Base-by-base conservation (phyloP, 2,888 invertebrate species). In the Eupithecia insigniata region DNA sequence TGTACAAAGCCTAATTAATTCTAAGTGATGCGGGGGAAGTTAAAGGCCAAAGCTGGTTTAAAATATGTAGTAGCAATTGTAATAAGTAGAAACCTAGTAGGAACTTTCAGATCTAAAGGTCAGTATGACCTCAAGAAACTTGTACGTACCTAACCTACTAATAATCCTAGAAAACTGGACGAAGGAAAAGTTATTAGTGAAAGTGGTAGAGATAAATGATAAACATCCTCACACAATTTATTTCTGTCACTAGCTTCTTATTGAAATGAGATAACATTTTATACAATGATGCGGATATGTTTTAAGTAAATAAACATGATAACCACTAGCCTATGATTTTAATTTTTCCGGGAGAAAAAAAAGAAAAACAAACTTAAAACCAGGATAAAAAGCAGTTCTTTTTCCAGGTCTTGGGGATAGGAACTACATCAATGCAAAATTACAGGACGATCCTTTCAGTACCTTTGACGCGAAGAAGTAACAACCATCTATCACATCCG, bases 61-160 rank as follows among this genome's bases (percentile, higher is more conserved):
- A 60, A 26, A 55, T 18, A 60, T 30, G 30, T 30, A 30, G 28
- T 8, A 60, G 60, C 18, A 30, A 60, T 60, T 60, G 60, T 60
- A 60, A 18, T 60, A 60, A 30, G 30, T 60, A 28, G 65, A 60
- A 60, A 60, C 39, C 39, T 65, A 39, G 26, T 65, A 43, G 43
- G 65, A 65, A 43, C 65, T 65, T 65, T 65, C 65, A 6, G 65
- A 65, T 43, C 26, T 28, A 65, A 65, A 65, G 65, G 65, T 65
- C 65, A 39, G 65, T 28, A 3, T 5, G 65, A 26, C 28, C 65
- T 65, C 18, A 65, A 43, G 39, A 65, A 65, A 65, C 65, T 39
- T 65, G 43, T 32, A 62, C 1, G 26, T 55, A 55, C 26, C 26
- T 26, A 26, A 55, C 26, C 26, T 26, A 26, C 34, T 22, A 62